These are phyloP conservation scores for Melanotus villosus DNA, from an alignment of 2,888 invertebrate genomes.

Conservation along the genomic window DNA sequence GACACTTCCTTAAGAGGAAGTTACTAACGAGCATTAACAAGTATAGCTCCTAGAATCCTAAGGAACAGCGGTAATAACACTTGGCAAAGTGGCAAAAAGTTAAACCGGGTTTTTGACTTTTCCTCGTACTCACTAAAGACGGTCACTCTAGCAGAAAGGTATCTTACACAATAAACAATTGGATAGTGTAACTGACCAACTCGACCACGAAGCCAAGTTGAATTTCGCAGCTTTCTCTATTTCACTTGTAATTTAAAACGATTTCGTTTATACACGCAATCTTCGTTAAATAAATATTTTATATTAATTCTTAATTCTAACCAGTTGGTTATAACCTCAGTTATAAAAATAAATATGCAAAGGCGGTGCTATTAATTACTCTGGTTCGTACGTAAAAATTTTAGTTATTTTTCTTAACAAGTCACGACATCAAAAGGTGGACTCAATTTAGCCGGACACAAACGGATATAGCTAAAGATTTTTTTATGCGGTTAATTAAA, in stretches of 20 bases:
- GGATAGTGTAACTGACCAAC: conserved; percentile 18
- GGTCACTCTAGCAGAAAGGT: conserved; percentile 12
- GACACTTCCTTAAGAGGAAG: conserved; percentile 20
- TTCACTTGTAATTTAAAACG: conserved; percentile 12
- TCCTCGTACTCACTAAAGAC: not conserved
- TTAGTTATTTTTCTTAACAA: not conserved
- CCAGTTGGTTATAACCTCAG: too few relatives aligned
- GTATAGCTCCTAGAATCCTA: conserved; percentile 14
- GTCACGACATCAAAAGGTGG: not conserved
- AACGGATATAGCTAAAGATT: not conserved
- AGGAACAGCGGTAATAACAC: not conserved
- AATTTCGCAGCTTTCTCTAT: conserved; percentile 13
- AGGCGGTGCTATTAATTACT: conserved; percentile 5
- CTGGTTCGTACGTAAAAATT: not conserved
- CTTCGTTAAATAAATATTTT: conserved; percentile 6
- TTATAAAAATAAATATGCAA: not conserved
- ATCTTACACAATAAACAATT: conserved; percentile 22
- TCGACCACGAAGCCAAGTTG: conserved; percentile 13
- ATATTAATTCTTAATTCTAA: not conserved
- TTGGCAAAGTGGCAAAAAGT: conserved; percentile 12
- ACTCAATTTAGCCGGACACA: not conserved
- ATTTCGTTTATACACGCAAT: conserved; percentile 10
- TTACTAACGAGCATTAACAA: conserved; percentile 21
- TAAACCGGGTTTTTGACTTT: conserved; percentile 24
- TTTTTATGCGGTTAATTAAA: not conserved